Evolutionary conservation across 1,140 invertebrate genomes (phyloP).

Genomic region (Drosophila mayri): DNA sequence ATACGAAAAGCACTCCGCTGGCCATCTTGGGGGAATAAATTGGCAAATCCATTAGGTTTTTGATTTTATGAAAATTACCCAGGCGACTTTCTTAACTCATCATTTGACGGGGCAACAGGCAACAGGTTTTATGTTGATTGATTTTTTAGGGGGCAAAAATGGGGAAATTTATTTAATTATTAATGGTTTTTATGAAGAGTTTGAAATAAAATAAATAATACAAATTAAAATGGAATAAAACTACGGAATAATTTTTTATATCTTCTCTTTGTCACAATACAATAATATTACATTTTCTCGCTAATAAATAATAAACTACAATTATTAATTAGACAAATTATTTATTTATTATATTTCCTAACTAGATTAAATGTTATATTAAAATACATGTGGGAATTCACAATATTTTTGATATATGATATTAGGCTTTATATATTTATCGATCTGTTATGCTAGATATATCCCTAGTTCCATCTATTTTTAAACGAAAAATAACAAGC

Average conservation of each 20-base stretch:
- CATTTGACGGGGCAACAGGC: background rate
- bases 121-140: constrained; percentile 18
- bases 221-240: background rate
- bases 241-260: too few species aligned
- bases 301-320: too few species aligned
- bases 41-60: constrained; percentile 26
- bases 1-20: constrained; percentile 12
- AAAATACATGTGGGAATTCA: too few species aligned
- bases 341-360: too few species aligned
- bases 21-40: constrained; percentile 23
- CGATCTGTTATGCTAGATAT: background rate
- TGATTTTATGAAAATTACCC: constrained; percentile 33
- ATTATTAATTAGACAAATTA: too few species aligned
- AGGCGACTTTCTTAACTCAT: constrained; percentile 21
- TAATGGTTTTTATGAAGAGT: background rate
- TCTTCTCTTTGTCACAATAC: too few species aligned
- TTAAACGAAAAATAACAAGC: background rate
- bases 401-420: too few species aligned
- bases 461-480: background rate
- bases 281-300: too few species aligned
- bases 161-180: background rate
- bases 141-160: background rate
- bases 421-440: background rate
- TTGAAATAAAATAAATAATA: background rate
- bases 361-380: too few species aligned